phyloP scores from a whole-genome alignment of 2,888 invertebrate species.

The Cheilosia grossa region DNA sequence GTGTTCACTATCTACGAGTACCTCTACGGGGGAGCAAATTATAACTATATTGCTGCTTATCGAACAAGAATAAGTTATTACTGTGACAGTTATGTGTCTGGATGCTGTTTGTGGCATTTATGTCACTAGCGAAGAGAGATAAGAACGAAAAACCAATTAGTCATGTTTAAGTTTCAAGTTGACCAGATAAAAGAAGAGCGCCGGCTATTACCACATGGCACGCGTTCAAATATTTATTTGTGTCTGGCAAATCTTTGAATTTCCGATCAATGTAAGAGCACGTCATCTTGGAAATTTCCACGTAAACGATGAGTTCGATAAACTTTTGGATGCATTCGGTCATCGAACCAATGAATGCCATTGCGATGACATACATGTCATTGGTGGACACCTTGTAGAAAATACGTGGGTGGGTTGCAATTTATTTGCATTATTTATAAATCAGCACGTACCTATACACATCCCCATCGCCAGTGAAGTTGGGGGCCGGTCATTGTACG shows the following conservation, averaged over 20 bases:
- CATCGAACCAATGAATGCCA: neutral
- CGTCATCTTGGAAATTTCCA: conserved; percentile 21
- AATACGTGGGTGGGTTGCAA: conserved; percentile 34
- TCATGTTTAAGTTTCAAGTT: conserved; percentile 20
- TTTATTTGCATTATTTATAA: conserved; percentile 6
- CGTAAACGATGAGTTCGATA: conserved; percentile 36
- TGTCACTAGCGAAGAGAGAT: conserved; percentile 9
- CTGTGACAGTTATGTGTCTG: conserved; percentile 14
- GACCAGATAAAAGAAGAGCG: conserved; percentile 25
- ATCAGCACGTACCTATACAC: too few species aligned
- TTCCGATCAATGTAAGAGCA: neutral
- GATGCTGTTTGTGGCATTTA: conserved; percentile 7
- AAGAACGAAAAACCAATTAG: conserved; percentile 44
- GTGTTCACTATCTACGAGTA: conserved; percentile 5
- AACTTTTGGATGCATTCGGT: conserved; percentile 21
- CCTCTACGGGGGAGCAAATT: neutral
- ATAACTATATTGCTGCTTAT: neutral
- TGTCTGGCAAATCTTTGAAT: neutral
- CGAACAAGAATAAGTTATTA: conserved; percentile 26
- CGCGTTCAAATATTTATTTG: conserved; percentile 40
- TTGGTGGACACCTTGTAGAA: conserved; percentile 12
- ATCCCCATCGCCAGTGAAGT: neutral
- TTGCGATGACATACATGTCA: too few species aligned
- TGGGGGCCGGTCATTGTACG: conserved; percentile 56
- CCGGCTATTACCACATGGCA: conserved; percentile 14